Percentiles rank a stretch among this genome's conserved stretches.
These are phyloP conservation scores for Neoniphon sammara DNA, from an alignment of 2,797 vertebrate genomes.

Conservation along the genomic window DNA sequence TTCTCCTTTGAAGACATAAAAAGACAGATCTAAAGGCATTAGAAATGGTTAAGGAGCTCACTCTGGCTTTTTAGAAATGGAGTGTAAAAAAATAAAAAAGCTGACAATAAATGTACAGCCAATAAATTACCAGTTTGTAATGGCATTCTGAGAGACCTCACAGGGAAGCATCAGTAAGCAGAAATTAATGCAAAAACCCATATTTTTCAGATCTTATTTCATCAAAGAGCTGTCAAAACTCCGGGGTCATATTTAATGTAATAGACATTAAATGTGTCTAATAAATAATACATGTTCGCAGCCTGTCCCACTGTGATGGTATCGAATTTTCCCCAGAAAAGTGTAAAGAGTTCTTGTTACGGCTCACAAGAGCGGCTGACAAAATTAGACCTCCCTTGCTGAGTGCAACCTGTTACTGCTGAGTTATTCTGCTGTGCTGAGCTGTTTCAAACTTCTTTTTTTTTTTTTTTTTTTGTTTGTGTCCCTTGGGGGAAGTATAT, in stretches of 20 bases:
- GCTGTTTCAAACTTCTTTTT: constrained; percentile 45
- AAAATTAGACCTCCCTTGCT: constrained; percentile 47
- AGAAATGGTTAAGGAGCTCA: constrained; percentile 5
- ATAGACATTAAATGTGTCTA: constrained; percentile 52
- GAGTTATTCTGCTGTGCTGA: constrained; percentile 52
- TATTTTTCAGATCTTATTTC: constrained; percentile 55
- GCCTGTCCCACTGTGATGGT: constrained; percentile 3
- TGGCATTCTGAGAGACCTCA: constrained; percentile 20
- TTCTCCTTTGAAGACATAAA: constrained; percentile 22
- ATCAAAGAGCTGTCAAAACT: constrained; percentile 57
- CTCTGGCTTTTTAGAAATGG: neutral
- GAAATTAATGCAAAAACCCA: constrained; percentile 24
- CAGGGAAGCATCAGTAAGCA: constrained; percentile 13
- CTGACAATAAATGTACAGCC: constrained; percentile 21
- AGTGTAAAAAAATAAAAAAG: neutral
- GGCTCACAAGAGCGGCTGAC: constrained; percentile 49
- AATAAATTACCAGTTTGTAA: constrained; percentile 43
- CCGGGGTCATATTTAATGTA: constrained; percentile 56
- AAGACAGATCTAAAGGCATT: neutral
- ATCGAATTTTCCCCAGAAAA: constrained; percentile 33
- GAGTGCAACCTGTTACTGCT: constrained; percentile 43
- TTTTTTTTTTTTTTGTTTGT: neutral
- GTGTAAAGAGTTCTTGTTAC: constrained; percentile 12
- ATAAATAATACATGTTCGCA: constrained; percentile 63
- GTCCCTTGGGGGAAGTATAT: constrained; percentile 38